These are phyloP conservation scores for Gulo gulo DNA, from an alignment of 2,113 vertebrate genomes.

Conservation along the genomic window DNA sequence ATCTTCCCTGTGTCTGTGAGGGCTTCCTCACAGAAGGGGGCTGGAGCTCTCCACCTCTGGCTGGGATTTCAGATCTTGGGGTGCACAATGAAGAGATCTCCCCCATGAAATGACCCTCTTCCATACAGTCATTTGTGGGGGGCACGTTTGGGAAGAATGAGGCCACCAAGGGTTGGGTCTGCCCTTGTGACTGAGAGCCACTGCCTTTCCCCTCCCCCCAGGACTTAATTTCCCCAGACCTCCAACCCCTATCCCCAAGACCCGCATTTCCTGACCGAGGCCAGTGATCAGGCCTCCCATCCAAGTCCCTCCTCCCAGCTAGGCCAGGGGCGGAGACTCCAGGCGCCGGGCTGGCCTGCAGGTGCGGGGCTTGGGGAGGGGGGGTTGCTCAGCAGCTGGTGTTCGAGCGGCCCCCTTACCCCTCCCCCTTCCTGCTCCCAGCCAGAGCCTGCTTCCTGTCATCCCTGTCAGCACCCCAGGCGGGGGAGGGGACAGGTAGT, in stretches of 20 bases:
- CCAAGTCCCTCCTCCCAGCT: neutral
- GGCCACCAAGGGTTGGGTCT: neutral
- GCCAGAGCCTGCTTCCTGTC: constrained; percentile 43
- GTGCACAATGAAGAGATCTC: neutral
- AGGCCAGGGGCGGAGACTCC: constrained; percentile 51
- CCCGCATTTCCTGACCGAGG: constrained; percentile 1
- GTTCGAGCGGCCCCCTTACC: constrained; percentile 22
- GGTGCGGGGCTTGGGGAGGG: constrained; percentile 27
- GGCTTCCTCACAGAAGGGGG: neutral
- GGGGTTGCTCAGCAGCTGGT: constrained; percentile 41
- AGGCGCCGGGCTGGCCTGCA: constrained; percentile 57
- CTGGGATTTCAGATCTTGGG: neutral
- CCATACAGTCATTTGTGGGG: neutral
- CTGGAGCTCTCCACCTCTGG: neutral
- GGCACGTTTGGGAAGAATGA: neutral
- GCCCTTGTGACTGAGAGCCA: neutral
- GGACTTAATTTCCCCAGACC: neutral
- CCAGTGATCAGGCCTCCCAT: neutral
- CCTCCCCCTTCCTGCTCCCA: neutral
- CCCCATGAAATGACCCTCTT: neutral
- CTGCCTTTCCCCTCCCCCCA: too few species aligned
- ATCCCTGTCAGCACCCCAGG: constrained; percentile 36
- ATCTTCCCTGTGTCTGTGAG: neutral
- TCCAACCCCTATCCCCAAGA: neutral
- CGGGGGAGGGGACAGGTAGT: constrained; percentile 11